Conservation (phyloP, 2,888 invertebrate genomes). For the Lepeophtheirus nordmannii region DNA sequence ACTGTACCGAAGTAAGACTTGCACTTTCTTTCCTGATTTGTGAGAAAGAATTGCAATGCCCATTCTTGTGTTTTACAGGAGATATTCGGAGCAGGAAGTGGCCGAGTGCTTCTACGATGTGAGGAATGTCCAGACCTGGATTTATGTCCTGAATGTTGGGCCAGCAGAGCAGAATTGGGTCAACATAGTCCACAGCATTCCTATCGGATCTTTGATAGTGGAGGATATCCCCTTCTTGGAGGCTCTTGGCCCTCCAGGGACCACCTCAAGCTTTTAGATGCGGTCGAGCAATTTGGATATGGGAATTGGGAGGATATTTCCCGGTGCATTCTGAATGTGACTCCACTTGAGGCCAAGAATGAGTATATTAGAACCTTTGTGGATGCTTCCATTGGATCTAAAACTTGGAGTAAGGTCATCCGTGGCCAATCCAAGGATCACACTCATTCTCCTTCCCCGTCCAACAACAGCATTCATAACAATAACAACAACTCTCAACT, state of each 20-base stretch:
- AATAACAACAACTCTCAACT: not conserved
- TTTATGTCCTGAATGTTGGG: conserved; percentile 23
- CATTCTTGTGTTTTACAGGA: not conserved
- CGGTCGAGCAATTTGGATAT: conserved; percentile 83
- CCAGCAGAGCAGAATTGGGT: not conserved
- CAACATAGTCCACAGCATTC: conserved; percentile 2
- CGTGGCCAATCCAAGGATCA: conserved; percentile 14
- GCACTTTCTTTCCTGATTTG: no score
- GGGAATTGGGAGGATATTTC: conserved; percentile 91
- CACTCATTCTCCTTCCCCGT: not conserved
- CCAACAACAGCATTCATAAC: not conserved
- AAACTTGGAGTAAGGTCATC: conserved; percentile 8
- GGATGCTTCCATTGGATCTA: not conserved
- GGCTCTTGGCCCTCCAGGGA: conserved; percentile 45
- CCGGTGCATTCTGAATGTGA: conserved; percentile 47
- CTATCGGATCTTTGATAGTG: conserved; percentile 13
- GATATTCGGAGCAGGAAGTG: not conserved
- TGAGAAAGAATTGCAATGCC: not conserved
- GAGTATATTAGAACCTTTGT: conserved; percentile 11
- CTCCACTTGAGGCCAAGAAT: conserved; percentile 5
- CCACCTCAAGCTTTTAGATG: conserved; percentile 71
- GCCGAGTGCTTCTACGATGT: conserved; percentile 4
- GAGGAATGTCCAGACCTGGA: conserved; percentile 3
- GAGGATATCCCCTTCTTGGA: not conserved
- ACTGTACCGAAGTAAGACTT: not conserved